phyloP scores from a whole-genome alignment of 2,888 invertebrate species.

The Microctonus brassicae region DNA sequence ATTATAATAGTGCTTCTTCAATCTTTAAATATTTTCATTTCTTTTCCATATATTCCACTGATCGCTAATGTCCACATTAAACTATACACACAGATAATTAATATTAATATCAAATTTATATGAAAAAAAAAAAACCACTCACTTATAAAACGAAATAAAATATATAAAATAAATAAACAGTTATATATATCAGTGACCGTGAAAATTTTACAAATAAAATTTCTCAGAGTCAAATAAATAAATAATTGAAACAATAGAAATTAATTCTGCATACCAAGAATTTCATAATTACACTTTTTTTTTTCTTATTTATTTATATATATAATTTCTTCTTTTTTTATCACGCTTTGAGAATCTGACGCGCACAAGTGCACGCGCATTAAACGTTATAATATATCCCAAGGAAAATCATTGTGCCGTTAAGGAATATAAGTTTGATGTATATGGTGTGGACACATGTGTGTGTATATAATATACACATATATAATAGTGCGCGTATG shows the following conservation, averaged over 20 bases:
- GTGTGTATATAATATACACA: too few relatives aligned
- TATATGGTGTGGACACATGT: not conserved
- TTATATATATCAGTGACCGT: not conserved
- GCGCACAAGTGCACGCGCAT: slow-evolving; percentile 3
- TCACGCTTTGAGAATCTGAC: slow-evolving; percentile 14
- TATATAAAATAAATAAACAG: not conserved
- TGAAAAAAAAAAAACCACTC: too few relatives aligned
- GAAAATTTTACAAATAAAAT: not conserved
- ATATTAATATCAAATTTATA: too few relatives aligned
- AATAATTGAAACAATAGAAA: not conserved
- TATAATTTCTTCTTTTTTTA: not conserved
- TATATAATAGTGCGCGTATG: not conserved
- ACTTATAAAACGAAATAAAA: too few relatives aligned
- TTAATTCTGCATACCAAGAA: not conserved
- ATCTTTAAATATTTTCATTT: slow-evolving; percentile 10
- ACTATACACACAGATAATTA: too few relatives aligned
- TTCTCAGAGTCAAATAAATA: not conserved
- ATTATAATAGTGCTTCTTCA: slow-evolving; percentile 4
- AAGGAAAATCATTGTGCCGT: slow-evolving; percentile 26
- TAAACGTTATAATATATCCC: slow-evolving; percentile 20
- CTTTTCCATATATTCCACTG: not conserved
- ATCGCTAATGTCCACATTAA: too few relatives aligned
- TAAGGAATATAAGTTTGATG: slow-evolving; percentile 18
- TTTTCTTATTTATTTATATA: not conserved
- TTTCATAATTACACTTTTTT: not conserved